These are phyloP conservation scores for Zingel zingel DNA, from an alignment of 2,113 vertebrate genomes.

Conservation along the genomic window DNA sequence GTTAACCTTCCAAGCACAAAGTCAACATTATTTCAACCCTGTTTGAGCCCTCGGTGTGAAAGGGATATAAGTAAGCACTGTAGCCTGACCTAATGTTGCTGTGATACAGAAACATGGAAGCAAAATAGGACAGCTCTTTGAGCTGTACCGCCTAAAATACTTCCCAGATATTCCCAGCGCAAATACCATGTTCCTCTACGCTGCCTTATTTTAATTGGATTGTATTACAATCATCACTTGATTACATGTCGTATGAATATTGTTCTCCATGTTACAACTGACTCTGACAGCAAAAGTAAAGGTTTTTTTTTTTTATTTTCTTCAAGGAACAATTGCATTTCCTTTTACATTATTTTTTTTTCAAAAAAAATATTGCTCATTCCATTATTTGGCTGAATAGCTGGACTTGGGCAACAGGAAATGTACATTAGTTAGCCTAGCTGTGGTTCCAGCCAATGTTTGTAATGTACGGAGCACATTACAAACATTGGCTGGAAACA, in stretches of 20 bases:
- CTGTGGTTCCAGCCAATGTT: not conserved
- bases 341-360: not conserved
- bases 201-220: conserved; percentile 5
- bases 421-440: not conserved
- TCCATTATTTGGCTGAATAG: not conserved
- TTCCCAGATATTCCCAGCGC: not conserved
- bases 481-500: too few relatives aligned
- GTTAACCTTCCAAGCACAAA: too few relatives aligned
- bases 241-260: not conserved
- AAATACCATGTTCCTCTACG: not conserved
- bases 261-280: not conserved
- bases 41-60: too few relatives aligned
- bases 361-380: not conserved
- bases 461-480: too few relatives aligned
- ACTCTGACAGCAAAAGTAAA: not conserved
- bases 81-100: not conserved
- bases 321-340: not conserved
- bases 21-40: too few relatives aligned
- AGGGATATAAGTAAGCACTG: not conserved
- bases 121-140: conserved; percentile 14
- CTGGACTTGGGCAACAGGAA: not conserved
- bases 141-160: not conserved
- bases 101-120: not conserved
- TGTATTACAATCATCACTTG: not conserved
- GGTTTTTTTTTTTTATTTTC: not conserved